Base-by-base conservation (phyloP, 2,797 vertebrate genomes). In the Linurgus olivaceus region DNA sequence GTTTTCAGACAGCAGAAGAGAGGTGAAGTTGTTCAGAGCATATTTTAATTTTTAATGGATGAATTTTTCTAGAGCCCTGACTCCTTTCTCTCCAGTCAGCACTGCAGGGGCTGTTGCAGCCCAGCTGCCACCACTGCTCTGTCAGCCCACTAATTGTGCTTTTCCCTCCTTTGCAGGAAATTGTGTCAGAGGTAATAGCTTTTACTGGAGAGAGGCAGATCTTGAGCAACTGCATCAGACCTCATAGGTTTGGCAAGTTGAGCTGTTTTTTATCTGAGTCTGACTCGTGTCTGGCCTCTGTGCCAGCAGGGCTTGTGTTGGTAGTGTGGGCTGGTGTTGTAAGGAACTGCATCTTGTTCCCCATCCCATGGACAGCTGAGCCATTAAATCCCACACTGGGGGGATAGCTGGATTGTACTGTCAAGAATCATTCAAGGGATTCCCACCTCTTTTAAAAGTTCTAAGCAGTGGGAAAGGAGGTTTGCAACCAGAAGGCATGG, bases 171-270 rank as follows among this genome's bases (percentile, higher is more conserved):
- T 81, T 63, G 85, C 96, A 93, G 96, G 95, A 97, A 95, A 86
- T 92, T 80, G 89, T 96, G 89, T 93, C 94, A 96, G 95, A 78
- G 87, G 91, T 90, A 95, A 95, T 96, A 83, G 82, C 82, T 90
- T 91, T 96, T 93, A 94, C 87, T 94, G 93, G 82, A 84, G 18
- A 86, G 96, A 83, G 73, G 76, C 94, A 94, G 91, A 62, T 93
- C 91, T 94, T 95, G 93, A 96, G 94, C 89, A 93, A 86, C 91
- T 84, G 86, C 58, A 84, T 81, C 90, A 97, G 79, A 93, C 93
- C 95, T 92, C 95, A 52, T 96, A 23, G 90, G 90, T 90, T 90
- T 97, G 95, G 93, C 92, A 93, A 94, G 86, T 57, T 15, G 82
- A 70, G 75, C 80, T 94, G 79, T 83, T 91, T 91, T 91, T 72